Conservation (phyloP, 1,140 invertebrate species). For the Drosophila fuyamai region DNA sequence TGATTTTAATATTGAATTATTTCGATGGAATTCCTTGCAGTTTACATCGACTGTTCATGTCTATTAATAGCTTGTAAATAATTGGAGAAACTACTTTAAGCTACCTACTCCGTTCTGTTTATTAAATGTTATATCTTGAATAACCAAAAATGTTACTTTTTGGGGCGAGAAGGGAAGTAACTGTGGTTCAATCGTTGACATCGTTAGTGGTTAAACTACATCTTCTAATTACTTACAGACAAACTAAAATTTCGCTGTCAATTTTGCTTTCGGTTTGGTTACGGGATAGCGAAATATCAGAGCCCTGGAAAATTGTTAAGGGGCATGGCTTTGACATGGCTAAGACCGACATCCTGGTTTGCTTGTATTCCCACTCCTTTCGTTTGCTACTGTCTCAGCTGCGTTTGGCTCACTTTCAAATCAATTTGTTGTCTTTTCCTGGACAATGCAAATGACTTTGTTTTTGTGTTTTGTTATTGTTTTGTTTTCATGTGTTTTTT, state of each 20-base stretch:
- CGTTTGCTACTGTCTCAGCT: slow-evolving; percentile 45
- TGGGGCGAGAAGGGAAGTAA: no score
- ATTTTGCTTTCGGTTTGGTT: background rate
- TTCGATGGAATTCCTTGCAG: no score
- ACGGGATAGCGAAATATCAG: background rate
- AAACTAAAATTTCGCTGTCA: background rate
- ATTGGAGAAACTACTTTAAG: no score
- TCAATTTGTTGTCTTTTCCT: slow-evolving; percentile 61
- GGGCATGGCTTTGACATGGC: background rate
- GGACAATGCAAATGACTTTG: slow-evolving; percentile 57
- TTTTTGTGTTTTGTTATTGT: slow-evolving; percentile 8
- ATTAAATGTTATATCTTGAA: no score
- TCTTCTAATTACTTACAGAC: slow-evolving; percentile 3
- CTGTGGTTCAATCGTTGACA: slow-evolving; percentile 23
- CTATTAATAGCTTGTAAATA: no score
- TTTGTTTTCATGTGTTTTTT: slow-evolving; percentile 19
- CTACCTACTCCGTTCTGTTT: no score
- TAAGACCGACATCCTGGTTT: background rate
- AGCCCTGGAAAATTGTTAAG: background rate
- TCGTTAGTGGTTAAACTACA: slow-evolving; percentile 15
- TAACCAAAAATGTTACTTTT: background rate
- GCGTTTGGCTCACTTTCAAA: slow-evolving; percentile 50
- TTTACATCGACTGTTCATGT: no score
- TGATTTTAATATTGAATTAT: no score
- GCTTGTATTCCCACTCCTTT: background rate